Base-by-base conservation (phyloP, 1,140 invertebrate species). In the Tenebrio molitor region DNA sequence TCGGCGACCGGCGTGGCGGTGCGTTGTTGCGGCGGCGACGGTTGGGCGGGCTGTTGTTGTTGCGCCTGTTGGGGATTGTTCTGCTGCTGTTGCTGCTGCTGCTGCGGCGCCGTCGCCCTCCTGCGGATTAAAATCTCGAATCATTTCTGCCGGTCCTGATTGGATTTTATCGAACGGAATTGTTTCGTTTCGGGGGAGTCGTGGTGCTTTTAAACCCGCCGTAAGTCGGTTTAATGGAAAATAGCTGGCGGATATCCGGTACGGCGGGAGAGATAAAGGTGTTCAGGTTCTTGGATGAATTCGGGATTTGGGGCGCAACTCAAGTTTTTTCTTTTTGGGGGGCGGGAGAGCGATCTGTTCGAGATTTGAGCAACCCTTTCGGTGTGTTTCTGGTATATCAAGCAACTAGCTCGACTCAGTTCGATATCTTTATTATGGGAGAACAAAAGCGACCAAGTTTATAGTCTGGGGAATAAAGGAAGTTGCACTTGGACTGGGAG, bases 91-190 rank as follows among this genome's bases (percentile, higher is more conserved):
- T 63, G 53, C 29, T 63, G 34, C 34, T 68, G 67, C 62, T 73
- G 71, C 19, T 53, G 42, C 12, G 64, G 42, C 14, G 71, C 42
- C n/a, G 71, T 68, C 41, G 74, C 42, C 21, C 71, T 69, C 74
- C 74, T 75, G 16, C 1, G 72, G 69, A 39, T 25, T 7, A 44
- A 7, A 39, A 12, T 39, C 12, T 5, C 4, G n/a, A n/a, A n/a
- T n/a, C n/a, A n/a, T n/a, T n/a, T n/a, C n/a, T n/a, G n/a, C n/a
- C n/a, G n/a, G n/a, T n/a, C n/a, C n/a, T n/a, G n/a, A n/a, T n/a
- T n/a, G n/a, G n/a, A n/a, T n/a, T n/a, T n/a, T n/a, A n/a, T n/a
- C n/a, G n/a, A n/a, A n/a, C n/a, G n/a, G n/a, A n/a, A n/a, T n/a
- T 29, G 25, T 29, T 29, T 29, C 25, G 25, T 29, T 29, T 29